phyloP scores from a whole-genome alignment of 2,797 vertebrate genomes.

The Euphonia xanthogaster region DNA sequence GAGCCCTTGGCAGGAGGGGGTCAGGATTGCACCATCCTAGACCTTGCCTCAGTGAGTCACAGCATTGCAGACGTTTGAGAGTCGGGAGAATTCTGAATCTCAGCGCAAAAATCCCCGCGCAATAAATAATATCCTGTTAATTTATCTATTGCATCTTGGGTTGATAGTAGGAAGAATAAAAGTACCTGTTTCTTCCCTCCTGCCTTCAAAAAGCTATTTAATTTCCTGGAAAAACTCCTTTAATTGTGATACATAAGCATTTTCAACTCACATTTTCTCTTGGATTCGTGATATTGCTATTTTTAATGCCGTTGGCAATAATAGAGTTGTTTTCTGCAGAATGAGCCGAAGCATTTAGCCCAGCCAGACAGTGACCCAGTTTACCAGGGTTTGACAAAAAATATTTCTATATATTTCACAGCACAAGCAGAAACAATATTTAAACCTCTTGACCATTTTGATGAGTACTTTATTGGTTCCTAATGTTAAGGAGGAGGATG shows the following conservation, averaged over 20 bases:
- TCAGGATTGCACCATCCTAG: background rate
- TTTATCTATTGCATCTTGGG: background rate
- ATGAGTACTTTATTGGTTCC: background rate
- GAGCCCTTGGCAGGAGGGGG: background rate
- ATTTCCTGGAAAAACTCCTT: background rate
- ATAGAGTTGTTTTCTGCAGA: background rate
- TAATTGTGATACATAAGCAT: background rate
- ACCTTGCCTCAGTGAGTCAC: background rate
- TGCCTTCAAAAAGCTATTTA: background rate
- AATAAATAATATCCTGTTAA: constrained; percentile 35
- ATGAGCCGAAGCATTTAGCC: background rate
- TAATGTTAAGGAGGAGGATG: background rate
- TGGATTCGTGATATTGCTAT: background rate
- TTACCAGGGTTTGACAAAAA: background rate
- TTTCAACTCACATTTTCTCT: background rate
- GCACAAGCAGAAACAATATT: background rate
- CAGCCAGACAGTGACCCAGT: background rate
- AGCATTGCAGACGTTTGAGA: background rate
- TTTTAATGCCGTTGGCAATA: background rate
- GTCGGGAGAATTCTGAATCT: background rate
- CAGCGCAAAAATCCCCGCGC: background rate
- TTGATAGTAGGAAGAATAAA: background rate
- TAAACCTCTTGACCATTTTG: background rate
- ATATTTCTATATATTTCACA: background rate
- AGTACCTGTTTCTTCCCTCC: background rate